Base-by-base conservation (phyloP, 2,113 vertebrate species). In the Salvelinus sp. region DNA sequence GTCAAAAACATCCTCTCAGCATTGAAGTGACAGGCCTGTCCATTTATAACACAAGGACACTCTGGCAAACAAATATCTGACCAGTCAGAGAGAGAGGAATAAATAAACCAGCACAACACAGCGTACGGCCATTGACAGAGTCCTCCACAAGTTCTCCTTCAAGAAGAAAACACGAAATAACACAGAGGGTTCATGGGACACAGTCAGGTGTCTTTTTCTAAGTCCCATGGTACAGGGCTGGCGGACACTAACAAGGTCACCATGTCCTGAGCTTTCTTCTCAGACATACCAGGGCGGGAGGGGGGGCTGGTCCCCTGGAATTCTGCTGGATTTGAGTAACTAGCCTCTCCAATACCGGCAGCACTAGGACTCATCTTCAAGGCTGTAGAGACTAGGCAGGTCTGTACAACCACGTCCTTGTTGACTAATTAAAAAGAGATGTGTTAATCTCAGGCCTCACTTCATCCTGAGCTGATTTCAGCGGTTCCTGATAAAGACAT, bases 21-120 rank as follows among this genome's bases (percentile, higher is more conserved):
- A 85, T 44, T 87, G 86, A 91, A 91, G 85, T 91, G 92, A 91
- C 88, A 91, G 88, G 72, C 76, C 78, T 83, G 88, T 88, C 83
- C 85, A 90, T 91, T 90, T 93, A 79, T 77, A 87, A 89, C 86
- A 81, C 85, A 88, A 88, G 88, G 88, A 91, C 88, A 88, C 70
- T 47, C 77, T 74, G 80, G 70, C 78, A 86, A 91, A 90, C 87
- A 91, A 90, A 87, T 64, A 88, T 88, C 79, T 90, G 89, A 88
- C 89, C 88, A 83, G 83, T 88, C 74, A 83, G 48, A 84, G 68
- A 22, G 76, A 68, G 69, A 73, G 77, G 73, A 88, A 86, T 81
- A 87, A 85, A 88, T 87, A 85, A 88, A 86, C 72, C 23, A 73
- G 80, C 18, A 20, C 20, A 70, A 48, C 77, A 57, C 73, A 66